These are phyloP conservation scores for Apodemia mormo DNA, from an alignment of 2,888 invertebrate genomes.

Conservation along the genomic window DNA sequence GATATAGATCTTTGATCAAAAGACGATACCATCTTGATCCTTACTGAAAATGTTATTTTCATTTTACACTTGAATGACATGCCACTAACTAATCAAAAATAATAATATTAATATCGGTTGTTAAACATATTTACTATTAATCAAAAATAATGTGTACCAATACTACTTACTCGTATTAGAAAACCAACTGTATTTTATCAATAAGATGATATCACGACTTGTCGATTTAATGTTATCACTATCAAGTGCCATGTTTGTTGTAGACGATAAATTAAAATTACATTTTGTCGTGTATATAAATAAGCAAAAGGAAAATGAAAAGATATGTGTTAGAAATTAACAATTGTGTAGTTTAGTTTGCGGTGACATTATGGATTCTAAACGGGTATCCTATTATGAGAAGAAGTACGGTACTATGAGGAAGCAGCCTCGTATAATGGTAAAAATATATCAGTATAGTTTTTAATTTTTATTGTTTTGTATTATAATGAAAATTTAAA, in stretches of 20 bases:
- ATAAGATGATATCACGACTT: conserved; percentile 4
- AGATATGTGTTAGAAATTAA: neutral
- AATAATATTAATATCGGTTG: too few species aligned
- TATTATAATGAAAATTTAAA: too few species aligned
- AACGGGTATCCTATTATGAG: conserved; percentile 37
- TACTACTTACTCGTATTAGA: neutral
- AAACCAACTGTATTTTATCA: neutral
- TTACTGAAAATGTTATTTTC: too few species aligned
- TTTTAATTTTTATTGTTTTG: too few species aligned
- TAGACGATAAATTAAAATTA: conserved; percentile 1
- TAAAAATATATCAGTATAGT: conserved; percentile 29
- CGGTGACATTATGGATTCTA: conserved; percentile 27
- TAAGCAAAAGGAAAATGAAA: neutral
- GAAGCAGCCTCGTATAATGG: conserved; percentile 36
- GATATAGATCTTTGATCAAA: too few species aligned
- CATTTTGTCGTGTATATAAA: neutral
- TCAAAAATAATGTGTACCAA: neutral
- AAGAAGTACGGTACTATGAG: conserved; percentile 38
- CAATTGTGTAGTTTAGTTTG: conserved; percentile 6
- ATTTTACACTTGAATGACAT: too few species aligned
- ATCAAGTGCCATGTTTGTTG: conserved; percentile 1
- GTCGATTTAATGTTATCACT: conserved; percentile 15
- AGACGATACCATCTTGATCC: too few species aligned
- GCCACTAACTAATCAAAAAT: too few species aligned
- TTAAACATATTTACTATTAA: too few species aligned